These are phyloP conservation scores for Lagopus muta DNA, from an alignment of 2,113 vertebrate species.

Conservation along the genomic window DNA sequence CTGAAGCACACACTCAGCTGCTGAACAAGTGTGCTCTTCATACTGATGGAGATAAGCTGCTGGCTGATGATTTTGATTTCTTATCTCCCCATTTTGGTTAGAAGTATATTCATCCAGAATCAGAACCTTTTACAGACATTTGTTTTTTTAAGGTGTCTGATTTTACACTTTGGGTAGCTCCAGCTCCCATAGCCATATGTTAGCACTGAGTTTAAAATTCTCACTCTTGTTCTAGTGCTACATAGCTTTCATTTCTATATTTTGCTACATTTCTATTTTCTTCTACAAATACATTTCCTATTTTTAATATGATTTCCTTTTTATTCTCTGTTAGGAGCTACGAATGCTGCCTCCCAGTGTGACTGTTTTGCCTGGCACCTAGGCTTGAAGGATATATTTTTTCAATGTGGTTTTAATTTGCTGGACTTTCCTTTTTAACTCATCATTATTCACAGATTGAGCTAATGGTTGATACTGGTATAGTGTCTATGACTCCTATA, in stretches of 20 bases:
- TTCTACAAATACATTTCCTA: background rate
- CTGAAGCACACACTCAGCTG: background rate
- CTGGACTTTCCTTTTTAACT: background rate
- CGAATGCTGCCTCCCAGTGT: background rate
- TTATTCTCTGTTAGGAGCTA: background rate
- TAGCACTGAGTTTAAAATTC: conserved; percentile 25
- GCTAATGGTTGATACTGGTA: background rate
- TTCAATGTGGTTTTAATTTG: background rate
- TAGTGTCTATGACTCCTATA: background rate
- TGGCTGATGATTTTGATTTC: background rate
- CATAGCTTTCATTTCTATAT: background rate
- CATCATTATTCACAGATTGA: background rate
- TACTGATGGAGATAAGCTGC: background rate
- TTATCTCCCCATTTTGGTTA: background rate
- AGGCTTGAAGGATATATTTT: background rate
- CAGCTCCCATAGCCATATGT: conserved; percentile 23
- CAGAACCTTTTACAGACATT: conserved; percentile 9
- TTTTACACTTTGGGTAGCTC: conserved; percentile 4
- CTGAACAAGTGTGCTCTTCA: background rate
- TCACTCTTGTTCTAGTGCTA: background rate
- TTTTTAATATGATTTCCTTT: background rate
- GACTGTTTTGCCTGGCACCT: background rate
- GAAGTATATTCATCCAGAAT: background rate
- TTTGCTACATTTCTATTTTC: conserved; percentile 23
- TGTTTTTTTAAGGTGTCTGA: conserved; percentile 11